Evolutionary conservation across 2,797 vertebrate species (phyloP), one percentile per base, ranked within the genome.

Genomic region (Catharus ustulatus): DNA sequence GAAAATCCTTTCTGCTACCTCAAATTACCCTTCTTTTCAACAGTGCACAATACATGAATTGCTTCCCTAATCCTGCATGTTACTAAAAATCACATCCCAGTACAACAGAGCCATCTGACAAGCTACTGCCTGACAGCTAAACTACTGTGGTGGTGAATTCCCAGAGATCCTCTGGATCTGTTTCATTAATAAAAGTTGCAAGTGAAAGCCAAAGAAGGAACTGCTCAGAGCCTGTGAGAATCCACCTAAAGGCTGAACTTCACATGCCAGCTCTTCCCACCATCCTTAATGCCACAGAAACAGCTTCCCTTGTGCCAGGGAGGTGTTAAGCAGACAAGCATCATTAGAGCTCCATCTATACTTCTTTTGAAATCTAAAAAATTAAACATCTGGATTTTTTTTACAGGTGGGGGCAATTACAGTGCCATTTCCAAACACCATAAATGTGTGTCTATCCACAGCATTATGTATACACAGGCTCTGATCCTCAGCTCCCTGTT

Each of bases 21-120:
- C 93, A 96, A 96, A 96, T 90, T 96, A 92, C 75, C 82, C 82
- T 96, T 95, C 93, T 97, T 96, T 95, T 96, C 89, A 81, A 94
- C 88, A 90, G 55, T 77, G 84, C 51, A 95, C 81, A 96, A 96
- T 91, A 97, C 85, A 96, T 84, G 92, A 97, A 96, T 96, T 73
- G 90, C 90, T 97, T 95, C 87, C 79, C 67, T 94, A 96, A 97
- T 95, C 95, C 77, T 97, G 90, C 92, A 92, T 84, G 87, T 87
- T 95, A 88, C 79, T 88, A 90, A 95, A 93, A 96, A 94, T 74
- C 91, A 86, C 69, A 96, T 95, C 87, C 75, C 78, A 69, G 83
- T 68, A 96, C 73, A 97, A 96, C 71, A 93, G 78, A 96, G 67
- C 76, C 89, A 94, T 89, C 87, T 94, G 93, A 97, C 87, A 95